Conservation (phyloP, 2,797 vertebrate genomes). For the Gila robusta region DNA sequence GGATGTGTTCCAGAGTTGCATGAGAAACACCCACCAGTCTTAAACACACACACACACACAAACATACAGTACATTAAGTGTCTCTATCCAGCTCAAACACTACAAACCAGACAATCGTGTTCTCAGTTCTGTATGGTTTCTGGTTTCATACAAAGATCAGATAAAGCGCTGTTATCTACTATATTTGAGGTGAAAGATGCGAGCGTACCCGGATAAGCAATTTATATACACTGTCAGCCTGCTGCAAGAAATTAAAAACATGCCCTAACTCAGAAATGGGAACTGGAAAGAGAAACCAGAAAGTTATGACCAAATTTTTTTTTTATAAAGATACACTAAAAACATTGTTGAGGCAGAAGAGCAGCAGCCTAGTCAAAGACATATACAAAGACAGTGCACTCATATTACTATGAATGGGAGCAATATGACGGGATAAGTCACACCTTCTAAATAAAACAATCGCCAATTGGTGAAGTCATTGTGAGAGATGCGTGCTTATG, state of each 20-base stretch:
- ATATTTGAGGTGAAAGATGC: not conserved
- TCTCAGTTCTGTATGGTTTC: not conserved
- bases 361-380: not conserved
- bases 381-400: not conserved
- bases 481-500: not conserved
- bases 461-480: not conserved
- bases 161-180: constrained; percentile 14
- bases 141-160: constrained; percentile 24
- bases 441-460: not conserved
- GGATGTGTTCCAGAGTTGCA: constrained; percentile 6
- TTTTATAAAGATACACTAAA: not conserved
- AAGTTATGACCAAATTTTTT: not conserved
- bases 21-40: not conserved
- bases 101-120: constrained; percentile 23
- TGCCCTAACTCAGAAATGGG: constrained; percentile 23
- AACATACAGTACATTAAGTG: not conserved
- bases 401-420: not conserved
- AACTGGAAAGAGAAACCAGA: constrained; percentile 30
- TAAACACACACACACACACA: constrained; percentile 1
- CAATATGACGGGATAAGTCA: not conserved
- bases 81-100: not conserved
- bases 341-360: not conserved
- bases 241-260: constrained; percentile 12
- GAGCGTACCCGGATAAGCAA: not conserved
- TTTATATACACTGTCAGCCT: constrained; percentile 25